phyloP scores from a whole-genome alignment of 2,797 vertebrate genomes.

The Gorsachius magnificus region DNA sequence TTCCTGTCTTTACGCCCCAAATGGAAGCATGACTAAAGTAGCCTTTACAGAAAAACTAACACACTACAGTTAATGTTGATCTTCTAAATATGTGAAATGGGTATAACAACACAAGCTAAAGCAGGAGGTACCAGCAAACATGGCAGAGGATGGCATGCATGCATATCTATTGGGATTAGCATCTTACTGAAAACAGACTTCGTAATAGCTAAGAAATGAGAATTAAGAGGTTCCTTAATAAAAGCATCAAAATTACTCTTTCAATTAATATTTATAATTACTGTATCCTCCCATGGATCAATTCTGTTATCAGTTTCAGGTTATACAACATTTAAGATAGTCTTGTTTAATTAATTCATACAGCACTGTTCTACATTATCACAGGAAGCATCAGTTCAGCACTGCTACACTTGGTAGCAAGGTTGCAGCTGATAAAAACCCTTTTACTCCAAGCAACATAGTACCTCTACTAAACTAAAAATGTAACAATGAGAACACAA shows the following conservation, averaged over 20 bases:
- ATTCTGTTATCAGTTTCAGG: neutral
- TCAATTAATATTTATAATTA: neutral
- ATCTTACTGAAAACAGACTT: neutral
- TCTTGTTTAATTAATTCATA: neutral
- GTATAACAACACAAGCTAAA: neutral
- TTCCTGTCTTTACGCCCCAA: neutral
- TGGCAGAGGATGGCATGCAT: accelerated
- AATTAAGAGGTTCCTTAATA: neutral
- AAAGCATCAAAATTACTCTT: neutral
- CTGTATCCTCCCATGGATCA: neutral
- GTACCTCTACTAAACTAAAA: neutral
- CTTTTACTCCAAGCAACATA: neutral
- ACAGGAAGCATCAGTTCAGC: neutral
- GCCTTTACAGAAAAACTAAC: neutral
- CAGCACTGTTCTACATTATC: neutral
- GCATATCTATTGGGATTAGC: accelerated
- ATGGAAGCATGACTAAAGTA: neutral
- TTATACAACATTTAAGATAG: neutral
- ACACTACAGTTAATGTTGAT: neutral
- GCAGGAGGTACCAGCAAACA: neutral
- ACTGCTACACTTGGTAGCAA: neutral
- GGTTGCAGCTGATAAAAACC: neutral
- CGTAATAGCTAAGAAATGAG: neutral
- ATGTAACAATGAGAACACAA: neutral
- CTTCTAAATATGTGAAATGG: neutral